Percentiles rank a stretch among this genome's conserved stretches.
These are phyloP conservation scores for Haemorhous mexicanus DNA, from an alignment of 2,113 vertebrate genomes.

Conservation along the genomic window DNA sequence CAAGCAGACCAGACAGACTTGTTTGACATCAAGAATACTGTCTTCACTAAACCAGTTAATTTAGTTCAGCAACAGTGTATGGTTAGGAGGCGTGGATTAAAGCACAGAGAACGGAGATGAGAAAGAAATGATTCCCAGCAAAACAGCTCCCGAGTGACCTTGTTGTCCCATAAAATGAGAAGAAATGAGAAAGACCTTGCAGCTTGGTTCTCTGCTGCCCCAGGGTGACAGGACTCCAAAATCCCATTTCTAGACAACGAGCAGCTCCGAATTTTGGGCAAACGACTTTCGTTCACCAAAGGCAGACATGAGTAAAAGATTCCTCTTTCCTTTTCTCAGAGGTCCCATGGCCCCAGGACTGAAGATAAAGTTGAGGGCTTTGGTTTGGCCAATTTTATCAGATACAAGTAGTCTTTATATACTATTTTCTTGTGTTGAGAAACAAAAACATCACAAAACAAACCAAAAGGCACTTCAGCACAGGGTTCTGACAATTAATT, in stretches of 20 bases:
- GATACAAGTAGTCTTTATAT: neutral
- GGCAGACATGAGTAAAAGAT: rapidly evolving
- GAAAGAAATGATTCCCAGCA: slow-evolving; percentile 14
- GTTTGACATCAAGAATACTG: slow-evolving; percentile 54
- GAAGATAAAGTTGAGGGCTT: neutral
- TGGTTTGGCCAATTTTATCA: neutral
- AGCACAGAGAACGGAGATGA: neutral
- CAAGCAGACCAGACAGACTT: slow-evolving; percentile 51
- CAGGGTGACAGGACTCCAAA: neutral
- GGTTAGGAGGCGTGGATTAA: slow-evolving; percentile 18
- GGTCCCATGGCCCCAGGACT: neutral
- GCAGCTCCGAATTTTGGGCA: neutral
- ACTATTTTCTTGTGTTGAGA: neutral
- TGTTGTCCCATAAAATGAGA: neutral
- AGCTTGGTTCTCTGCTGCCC: neutral
- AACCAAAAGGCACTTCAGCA: neutral
- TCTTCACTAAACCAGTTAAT: slow-evolving; percentile 58
- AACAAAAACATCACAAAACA: neutral
- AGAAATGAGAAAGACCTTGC: neutral
- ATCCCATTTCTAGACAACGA: neutral
- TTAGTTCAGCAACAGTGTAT: slow-evolving; percentile 38
- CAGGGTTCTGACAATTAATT: neutral
- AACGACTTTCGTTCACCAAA: neutral
- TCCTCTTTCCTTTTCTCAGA: neutral
- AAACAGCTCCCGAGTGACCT: neutral